A percentile compares a stretch with the other conserved stretches of the same genome.
Evolutionary conservation across 2,888 invertebrate genomes (phyloP).

Genomic region (Druceiella hillmani): DNA sequence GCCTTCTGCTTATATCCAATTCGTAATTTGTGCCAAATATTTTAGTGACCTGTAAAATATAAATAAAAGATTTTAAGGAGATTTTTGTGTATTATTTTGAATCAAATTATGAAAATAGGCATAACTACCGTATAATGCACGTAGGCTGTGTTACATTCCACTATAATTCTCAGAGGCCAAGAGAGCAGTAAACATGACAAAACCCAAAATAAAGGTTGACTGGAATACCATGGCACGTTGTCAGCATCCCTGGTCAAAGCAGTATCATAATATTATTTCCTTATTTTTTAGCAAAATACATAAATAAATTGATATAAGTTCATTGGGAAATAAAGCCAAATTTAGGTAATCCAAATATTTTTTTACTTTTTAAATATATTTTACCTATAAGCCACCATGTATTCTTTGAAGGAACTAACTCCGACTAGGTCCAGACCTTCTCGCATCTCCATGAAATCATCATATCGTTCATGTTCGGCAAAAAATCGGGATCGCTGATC

Average conservation of each 20-base stretch:
- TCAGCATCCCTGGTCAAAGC: conserved; percentile 43
- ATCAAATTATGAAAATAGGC: no score
- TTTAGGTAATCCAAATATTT: no score
- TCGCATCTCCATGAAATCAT: conserved; percentile 82
- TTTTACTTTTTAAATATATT: conserved; percentile 1
- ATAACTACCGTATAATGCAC: conserved; percentile 70
- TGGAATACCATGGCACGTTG: conserved; percentile 60
- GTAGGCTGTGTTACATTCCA: conserved; percentile 77
- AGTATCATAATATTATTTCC: neutral
- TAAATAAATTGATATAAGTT: no score
- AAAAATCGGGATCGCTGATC: conserved; percentile 75
- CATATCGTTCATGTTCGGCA: conserved; percentile 71
- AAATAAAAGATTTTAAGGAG: conserved; percentile 2
- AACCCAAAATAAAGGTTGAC: conserved; percentile 69
- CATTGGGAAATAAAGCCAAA: no score
- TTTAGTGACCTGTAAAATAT: conserved; percentile 58
- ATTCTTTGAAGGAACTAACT: conserved; percentile 52
- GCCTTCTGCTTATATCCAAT: conserved; percentile 43
- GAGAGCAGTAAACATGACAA: conserved; percentile 67
- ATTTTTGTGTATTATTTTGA: no score
- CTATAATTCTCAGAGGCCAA: conserved; percentile 76
- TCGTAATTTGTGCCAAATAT: conserved; percentile 72
- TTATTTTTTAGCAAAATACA: no score
- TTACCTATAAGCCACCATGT: conserved; percentile 51
- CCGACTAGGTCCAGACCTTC: conserved; percentile 73